Evolutionary conservation across 2,888 invertebrate genomes (phyloP).

Genomic region (Drosophila vallismaia): DNA sequence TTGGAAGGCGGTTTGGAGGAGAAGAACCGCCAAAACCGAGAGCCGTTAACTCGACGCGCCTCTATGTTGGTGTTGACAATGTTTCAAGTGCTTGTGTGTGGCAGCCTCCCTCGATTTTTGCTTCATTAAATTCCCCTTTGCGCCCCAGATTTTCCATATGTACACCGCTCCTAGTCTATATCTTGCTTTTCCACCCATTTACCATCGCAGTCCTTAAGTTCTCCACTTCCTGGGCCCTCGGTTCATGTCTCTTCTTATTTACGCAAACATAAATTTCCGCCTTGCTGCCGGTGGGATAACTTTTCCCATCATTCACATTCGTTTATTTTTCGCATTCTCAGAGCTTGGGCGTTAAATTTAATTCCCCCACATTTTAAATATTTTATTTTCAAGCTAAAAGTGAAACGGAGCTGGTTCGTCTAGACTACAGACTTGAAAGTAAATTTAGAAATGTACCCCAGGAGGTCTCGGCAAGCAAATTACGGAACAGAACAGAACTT

Average conservation of each 20-base stretch:
- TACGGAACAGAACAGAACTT: no score
- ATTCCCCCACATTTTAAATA: constrained; percentile 64
- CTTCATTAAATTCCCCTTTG: constrained; percentile 36
- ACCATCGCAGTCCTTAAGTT: neutral
- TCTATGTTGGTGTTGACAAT: constrained; percentile 50
- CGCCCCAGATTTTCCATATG: constrained; percentile 3
- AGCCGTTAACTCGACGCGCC: constrained; percentile 47
- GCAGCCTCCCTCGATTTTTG: constrained; percentile 31
- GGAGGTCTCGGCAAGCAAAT: no score
- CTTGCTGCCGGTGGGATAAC: constrained; percentile 32
- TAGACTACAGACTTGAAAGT: neutral
- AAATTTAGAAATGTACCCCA: no score
- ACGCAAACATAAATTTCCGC: constrained; percentile 58
- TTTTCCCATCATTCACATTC: constrained; percentile 52
- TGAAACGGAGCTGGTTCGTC: constrained; percentile 5
- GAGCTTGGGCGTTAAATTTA: constrained; percentile 46
- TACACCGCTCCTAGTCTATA: neutral
- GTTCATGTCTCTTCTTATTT: constrained; percentile 50
- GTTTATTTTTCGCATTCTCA: neutral
- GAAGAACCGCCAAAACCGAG: constrained; percentile 50
- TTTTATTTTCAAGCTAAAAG: constrained; percentile 46
- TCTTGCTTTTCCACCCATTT: constrained; percentile 11
- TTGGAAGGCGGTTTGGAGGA: neutral
- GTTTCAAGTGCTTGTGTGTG: constrained; percentile 42
- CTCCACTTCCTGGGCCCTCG: constrained; percentile 2